phyloP scores from a whole-genome alignment of 35 echinoderm and acorn worm genomes.

The Strongylocentrotus purpuratus region DNA sequence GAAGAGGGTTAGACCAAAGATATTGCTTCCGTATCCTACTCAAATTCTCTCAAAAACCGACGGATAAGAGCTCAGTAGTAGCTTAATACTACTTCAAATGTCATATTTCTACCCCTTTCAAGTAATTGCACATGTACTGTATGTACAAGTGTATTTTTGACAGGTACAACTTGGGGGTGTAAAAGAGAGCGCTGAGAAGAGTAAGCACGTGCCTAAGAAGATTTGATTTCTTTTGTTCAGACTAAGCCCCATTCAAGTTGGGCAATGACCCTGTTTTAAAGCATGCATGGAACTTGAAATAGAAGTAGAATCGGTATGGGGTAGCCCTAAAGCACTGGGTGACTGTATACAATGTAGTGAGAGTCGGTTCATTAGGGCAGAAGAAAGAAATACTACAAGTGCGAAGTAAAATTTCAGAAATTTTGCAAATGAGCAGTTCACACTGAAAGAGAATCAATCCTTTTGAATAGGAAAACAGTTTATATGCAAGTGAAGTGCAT shows the following conservation, averaged over 20 bases:
- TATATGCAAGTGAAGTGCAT: too few relatives aligned
- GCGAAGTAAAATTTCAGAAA: not conserved
- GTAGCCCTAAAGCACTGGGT: not conserved
- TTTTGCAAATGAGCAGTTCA: not conserved
- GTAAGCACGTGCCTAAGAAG: not conserved
- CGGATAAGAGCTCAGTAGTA: not conserved
- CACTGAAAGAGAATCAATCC: too few relatives aligned
- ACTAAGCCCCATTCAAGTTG: constrained; percentile 7
- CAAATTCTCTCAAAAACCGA: not conserved
- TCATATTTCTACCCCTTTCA: not conserved
- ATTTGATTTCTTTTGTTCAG: not conserved
- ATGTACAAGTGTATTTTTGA: not conserved
- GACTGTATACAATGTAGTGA: not conserved
- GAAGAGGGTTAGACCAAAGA: not conserved
- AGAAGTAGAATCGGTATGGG: not conserved
- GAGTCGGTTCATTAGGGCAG: not conserved
- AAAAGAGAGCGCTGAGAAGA: not conserved
- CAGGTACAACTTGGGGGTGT: not conserved
- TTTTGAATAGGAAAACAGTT: too few relatives aligned
- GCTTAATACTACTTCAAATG: not conserved
- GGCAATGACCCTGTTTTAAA: not conserved
- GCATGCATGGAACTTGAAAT: not conserved
- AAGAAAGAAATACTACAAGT: not conserved
- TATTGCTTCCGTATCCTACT: not conserved
- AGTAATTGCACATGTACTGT: not conserved